Evolutionary conservation across 2,888 invertebrate species (phyloP).

Genomic region (Synanthedon myopaeformis): DNA sequence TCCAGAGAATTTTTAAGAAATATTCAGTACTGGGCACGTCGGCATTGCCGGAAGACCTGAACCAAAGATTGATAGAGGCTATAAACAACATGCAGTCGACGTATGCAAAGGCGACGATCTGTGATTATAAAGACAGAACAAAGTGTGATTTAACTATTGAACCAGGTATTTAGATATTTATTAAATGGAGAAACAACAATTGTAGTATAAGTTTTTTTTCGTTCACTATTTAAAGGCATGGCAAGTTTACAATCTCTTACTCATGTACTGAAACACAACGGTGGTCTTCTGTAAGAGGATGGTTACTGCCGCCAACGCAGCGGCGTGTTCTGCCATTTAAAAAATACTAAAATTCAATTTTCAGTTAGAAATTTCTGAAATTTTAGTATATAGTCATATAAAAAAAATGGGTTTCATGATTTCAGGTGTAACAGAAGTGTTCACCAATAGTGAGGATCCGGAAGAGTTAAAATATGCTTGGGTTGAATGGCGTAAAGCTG

Average conservation of each 20-base stretch:
- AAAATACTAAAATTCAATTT: no score
- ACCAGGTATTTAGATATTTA: conserved; percentile 64
- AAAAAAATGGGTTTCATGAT: conserved; percentile 6
- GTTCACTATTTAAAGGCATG: no score
- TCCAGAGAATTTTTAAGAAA: conserved; percentile 80
- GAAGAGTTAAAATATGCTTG: conserved; percentile 84
- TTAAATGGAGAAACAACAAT: not conserved
- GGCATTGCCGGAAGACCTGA: conserved; percentile 78
- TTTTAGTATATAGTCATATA: no score
- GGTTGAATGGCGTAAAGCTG: conserved; percentile 83
- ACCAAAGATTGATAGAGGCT: conserved; percentile 71
- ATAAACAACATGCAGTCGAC: conserved; percentile 79
- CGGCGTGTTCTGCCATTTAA: no score
- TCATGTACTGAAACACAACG: no score
- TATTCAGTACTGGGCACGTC: conserved; percentile 78
- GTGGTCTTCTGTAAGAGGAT: no score
- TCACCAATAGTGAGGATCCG: conserved; percentile 77
- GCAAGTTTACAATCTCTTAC: no score
- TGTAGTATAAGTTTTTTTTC: no score
- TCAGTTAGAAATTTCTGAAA: no score
- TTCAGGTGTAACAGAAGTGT: conserved; percentile 77
- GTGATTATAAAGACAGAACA: conserved; percentile 72
- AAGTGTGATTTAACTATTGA: conserved; percentile 81
- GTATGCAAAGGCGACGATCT: conserved; percentile 83
- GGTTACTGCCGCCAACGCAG: no score